Evolutionary conservation across 2,797 vertebrate genomes (phyloP).

Genomic region (Oophaga sylvatica): DNA sequence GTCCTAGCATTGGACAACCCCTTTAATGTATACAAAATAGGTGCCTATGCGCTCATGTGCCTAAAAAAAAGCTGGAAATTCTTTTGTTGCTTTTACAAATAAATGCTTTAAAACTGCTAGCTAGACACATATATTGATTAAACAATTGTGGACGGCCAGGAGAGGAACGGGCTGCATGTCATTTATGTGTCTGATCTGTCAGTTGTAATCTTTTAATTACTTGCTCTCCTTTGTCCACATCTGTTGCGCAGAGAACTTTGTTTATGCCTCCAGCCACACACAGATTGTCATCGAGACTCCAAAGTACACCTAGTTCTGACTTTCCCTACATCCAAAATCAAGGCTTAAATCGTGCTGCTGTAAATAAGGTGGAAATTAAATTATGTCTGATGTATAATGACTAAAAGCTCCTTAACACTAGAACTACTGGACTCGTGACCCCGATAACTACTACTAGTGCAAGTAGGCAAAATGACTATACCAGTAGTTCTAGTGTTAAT

Average conservation of each 20-base stretch:
- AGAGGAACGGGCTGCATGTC: background rate
- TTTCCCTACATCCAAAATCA: background rate
- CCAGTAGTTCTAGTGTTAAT: background rate
- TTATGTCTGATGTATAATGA: background rate
- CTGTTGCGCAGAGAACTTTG: background rate
- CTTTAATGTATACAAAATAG: background rate
- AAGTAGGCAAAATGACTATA: too few species aligned
- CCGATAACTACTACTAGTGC: too few species aligned
- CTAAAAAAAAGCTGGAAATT: background rate
- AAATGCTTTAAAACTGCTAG: background rate
- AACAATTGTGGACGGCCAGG: background rate
- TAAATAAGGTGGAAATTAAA: background rate
- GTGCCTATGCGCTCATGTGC: background rate
- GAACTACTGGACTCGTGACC: too few species aligned
- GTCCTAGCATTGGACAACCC: too few species aligned
- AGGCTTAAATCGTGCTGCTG: background rate
- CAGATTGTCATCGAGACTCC: background rate
- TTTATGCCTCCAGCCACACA: constrained; percentile 1
- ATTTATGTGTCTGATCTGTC: constrained; percentile 3
- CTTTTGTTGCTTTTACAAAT: background rate
- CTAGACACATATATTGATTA: background rate
- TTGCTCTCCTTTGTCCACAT: constrained; percentile 1
- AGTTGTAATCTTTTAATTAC: background rate
- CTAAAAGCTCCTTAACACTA: background rate
- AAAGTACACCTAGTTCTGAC: background rate